These are phyloP conservation scores for Phainopepla nitens DNA, from an alignment of 2,113 vertebrate genomes.

Conservation along the genomic window DNA sequence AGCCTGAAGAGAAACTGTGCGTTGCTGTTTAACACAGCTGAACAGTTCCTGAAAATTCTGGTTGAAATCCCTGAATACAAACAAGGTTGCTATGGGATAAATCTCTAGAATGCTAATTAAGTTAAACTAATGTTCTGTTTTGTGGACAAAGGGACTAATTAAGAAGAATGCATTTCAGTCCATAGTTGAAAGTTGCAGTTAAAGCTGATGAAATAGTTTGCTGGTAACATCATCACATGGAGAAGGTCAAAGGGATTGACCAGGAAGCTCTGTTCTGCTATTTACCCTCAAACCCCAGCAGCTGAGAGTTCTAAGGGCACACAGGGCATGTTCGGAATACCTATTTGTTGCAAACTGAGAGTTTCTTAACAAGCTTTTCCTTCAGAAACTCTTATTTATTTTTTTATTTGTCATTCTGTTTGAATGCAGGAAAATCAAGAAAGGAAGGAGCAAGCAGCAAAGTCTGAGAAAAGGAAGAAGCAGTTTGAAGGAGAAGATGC, in stretches of 20 bases:
- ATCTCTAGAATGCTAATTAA: constrained; percentile 10
- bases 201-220: constrained; percentile 16
- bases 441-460: constrained; percentile 80
- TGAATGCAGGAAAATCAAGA: constrained; percentile 84
- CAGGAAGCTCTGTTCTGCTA: neutral
- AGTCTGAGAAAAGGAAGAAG: constrained; percentile 87
- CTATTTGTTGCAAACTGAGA: neutral
- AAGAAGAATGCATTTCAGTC: neutral
- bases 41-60: constrained; percentile 13
- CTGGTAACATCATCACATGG: neutral
- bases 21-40: neutral
- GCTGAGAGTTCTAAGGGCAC: neutral
- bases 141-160: neutral
- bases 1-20: neutral
- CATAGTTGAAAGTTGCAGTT: neutral
- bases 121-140: neutral
- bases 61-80: neutral
- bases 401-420: neutral
- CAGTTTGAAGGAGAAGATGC: constrained; percentile 83
- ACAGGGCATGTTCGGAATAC: neutral
- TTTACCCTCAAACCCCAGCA: neutral
- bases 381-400: neutral
- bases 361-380: neutral
- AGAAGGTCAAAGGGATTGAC: neutral
- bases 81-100: neutral